Evolutionary conservation across 2,113 vertebrate species (phyloP).

Genomic region (Menura novaehollandiae): DNA sequence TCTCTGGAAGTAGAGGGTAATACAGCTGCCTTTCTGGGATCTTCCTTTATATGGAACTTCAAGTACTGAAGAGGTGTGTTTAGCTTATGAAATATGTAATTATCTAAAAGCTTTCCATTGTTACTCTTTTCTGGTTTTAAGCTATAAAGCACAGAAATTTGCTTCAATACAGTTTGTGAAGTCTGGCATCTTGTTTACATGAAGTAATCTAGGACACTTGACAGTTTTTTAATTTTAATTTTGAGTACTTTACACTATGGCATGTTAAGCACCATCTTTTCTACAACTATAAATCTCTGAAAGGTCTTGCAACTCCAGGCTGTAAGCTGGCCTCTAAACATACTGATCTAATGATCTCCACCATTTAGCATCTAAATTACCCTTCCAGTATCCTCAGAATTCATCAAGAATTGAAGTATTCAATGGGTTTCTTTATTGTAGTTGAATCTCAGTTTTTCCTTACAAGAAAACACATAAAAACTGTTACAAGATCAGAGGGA

Average conservation of each 20-base stretch:
- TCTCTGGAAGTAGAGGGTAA: background rate
- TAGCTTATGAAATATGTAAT: background rate
- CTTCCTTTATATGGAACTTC: background rate
- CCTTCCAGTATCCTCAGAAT: background rate
- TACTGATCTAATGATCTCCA: background rate
- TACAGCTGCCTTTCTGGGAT: background rate
- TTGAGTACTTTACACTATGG: background rate
- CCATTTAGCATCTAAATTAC: background rate
- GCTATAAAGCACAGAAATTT: background rate
- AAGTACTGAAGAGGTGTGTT: background rate
- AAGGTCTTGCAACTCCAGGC: background rate
- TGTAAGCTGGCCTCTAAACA: background rate
- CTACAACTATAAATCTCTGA: background rate
- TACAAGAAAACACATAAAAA: background rate
- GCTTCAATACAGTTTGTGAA: background rate
- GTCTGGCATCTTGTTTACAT: background rate
- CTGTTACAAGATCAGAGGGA: background rate
- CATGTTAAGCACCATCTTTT: background rate
- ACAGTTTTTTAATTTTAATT: background rate
- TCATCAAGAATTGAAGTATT: background rate
- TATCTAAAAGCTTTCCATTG: background rate
- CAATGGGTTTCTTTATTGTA: background rate
- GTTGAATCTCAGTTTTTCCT: background rate
- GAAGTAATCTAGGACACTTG: background rate
- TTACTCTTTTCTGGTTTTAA: background rate